These are phyloP conservation scores for Agonum fuliginosum DNA, from an alignment of 2,888 invertebrate genomes.

Conservation along the genomic window DNA sequence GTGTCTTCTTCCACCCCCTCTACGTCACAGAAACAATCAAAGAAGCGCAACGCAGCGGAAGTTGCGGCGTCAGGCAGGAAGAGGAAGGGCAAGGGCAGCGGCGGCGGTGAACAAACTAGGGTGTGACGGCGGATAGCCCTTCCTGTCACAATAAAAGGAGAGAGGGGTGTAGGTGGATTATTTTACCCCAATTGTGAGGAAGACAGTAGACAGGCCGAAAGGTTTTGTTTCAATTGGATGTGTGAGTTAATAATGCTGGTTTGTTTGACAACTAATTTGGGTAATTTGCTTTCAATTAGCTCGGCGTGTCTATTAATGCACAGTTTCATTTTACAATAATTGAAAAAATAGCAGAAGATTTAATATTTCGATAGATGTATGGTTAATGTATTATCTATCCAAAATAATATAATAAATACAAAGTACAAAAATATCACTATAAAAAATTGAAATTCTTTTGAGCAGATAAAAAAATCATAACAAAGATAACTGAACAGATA, in stretches of 20 bases:
- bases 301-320: not conserved
- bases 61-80: conserved; percentile 45
- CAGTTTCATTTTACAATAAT: not conserved
- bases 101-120: conserved; percentile 50
- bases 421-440: no score
- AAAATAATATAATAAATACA: no score
- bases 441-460: no score
- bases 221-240: not conserved
- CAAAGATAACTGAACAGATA: no score
- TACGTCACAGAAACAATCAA: conserved; percentile 51
- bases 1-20: not conserved
- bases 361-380: no score
- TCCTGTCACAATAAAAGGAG: conserved; percentile 47
- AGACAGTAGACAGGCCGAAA: not conserved
- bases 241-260: conserved; percentile 4
- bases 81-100: conserved; percentile 26
- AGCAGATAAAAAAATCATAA: no score
- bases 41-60: conserved; percentile 53
- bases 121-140: conserved; percentile 46
- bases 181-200: not conserved
- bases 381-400: no score
- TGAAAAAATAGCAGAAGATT: no score
- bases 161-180: not conserved
- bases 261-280: conserved; percentile 10
- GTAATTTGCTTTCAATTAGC: conserved; percentile 1